Evolutionary conservation across 2,888 invertebrate genomes (phyloP).

Genomic region (Aphodius sticticus): DNA sequence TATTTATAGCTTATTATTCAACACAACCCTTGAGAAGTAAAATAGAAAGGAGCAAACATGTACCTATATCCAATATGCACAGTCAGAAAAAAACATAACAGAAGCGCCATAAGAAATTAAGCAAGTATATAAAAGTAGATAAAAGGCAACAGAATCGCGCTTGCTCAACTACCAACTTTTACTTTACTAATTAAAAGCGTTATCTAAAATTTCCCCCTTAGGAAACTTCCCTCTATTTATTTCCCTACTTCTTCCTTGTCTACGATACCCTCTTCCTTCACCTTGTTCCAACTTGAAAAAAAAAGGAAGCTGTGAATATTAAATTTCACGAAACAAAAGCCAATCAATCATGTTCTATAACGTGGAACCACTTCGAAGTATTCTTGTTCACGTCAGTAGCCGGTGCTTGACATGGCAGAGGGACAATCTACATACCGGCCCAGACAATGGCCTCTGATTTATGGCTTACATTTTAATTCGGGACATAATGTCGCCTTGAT

Average conservation of each 20-base stretch:
- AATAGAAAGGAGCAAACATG: background rate
- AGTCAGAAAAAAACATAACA: background rate
- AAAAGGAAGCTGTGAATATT: background rate
- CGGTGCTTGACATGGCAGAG: slow-evolving; percentile 52
- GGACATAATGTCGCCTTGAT: slow-evolving; percentile 61
- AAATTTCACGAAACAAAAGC: background rate
- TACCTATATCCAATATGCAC: background rate
- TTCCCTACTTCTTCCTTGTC: background rate
- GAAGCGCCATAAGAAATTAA: background rate
- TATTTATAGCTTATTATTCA: no score
- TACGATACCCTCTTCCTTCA: background rate
- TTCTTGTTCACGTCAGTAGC: slow-evolving; percentile 44
- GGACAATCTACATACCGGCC: slow-evolving; percentile 58
- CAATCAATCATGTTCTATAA: slow-evolving; percentile 33
- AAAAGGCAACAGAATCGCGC: background rate
- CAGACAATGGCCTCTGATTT: slow-evolving; percentile 60
- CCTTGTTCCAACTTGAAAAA: background rate
- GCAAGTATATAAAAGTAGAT: background rate
- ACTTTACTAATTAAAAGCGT: background rate
- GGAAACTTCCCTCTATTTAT: background rate
- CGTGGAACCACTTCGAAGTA: slow-evolving; percentile 37
- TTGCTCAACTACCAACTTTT: background rate
- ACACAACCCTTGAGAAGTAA: background rate
- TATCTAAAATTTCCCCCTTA: background rate
- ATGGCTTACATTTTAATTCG: slow-evolving; percentile 59